Conservation (phyloP, 1,140 invertebrate genomes). For the Diachasma alloeum region DNA sequence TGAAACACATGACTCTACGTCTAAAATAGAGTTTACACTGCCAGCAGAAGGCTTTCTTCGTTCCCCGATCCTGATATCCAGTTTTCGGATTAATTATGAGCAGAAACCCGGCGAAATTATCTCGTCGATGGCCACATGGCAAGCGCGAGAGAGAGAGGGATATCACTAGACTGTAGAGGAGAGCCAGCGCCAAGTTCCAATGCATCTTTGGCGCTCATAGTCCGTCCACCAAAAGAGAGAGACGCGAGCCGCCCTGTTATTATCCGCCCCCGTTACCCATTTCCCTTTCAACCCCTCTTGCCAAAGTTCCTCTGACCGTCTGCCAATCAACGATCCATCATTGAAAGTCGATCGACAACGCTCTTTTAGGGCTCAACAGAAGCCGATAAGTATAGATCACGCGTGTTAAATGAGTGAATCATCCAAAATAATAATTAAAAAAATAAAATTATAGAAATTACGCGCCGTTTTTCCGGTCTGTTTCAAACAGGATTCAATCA, state of each 20-base stretch:
- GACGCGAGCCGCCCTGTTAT: constrained; percentile 60
- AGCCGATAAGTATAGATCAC: constrained; percentile 59
- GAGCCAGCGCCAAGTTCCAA: constrained; percentile 21
- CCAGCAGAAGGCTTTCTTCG: not conserved
- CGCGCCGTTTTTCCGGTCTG: not conserved
- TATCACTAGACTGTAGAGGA: not conserved
- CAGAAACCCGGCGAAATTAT: constrained; percentile 38
- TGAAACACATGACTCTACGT: not conserved
- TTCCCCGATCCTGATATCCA: constrained; percentile 10
- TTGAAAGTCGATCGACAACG: constrained; percentile 42
- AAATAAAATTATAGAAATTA: constrained; percentile 21
- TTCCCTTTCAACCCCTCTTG: constrained; percentile 57
- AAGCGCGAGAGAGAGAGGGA: constrained; percentile 29
- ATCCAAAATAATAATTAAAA: not conserved
- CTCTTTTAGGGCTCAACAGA: constrained; percentile 26
- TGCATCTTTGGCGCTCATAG: constrained; percentile 41
- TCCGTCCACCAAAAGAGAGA: not conserved
- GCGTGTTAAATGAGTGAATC: constrained; percentile 38
- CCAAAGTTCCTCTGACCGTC: constrained; percentile 25
- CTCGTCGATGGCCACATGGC: constrained; percentile 59
- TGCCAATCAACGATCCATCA: constrained; percentile 64
- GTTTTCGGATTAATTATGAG: constrained; percentile 56
- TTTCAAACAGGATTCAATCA: not conserved
- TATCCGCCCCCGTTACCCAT: constrained; percentile 63
- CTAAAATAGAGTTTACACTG: not conserved